Conservation (phyloP, 1,140 invertebrate genomes). For the Drosophila kohkoa region DNA sequence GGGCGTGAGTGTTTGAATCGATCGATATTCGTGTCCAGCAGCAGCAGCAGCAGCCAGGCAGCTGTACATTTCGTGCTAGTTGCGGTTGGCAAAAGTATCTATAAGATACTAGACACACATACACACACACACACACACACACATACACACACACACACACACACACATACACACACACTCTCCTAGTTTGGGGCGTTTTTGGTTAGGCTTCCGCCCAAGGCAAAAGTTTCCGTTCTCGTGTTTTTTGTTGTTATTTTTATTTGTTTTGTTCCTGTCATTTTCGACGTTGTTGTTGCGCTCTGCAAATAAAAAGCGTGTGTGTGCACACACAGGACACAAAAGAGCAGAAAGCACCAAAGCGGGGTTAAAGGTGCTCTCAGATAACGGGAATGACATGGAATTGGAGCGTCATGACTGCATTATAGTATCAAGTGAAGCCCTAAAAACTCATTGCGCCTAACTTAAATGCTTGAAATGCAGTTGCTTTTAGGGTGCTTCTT, state of each 20-base stretch:
- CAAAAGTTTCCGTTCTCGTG: slow-evolving; percentile 30
- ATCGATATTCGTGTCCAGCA: slow-evolving; percentile 74
- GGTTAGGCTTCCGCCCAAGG: slow-evolving; percentile 61
- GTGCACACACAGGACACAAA: slow-evolving; percentile 38
- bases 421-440: neutral
- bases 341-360: neutral
- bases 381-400: slow-evolving; percentile 1
- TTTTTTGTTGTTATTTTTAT: slow-evolving; percentile 4
- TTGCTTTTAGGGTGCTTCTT: neutral
- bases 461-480: neutral
- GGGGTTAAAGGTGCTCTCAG: neutral
- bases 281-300: slow-evolving; percentile 12
- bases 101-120: slow-evolving; percentile 54
- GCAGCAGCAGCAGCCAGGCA: slow-evolving; percentile 67
- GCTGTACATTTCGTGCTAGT: slow-evolving; percentile 53
- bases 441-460: neutral
- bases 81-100: slow-evolving; percentile 63
- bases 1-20: slow-evolving; percentile 14
- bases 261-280: slow-evolving; percentile 15
- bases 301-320: slow-evolving; percentile 59
- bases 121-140: slow-evolving; percentile 19
- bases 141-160: slow-evolving; percentile 14
- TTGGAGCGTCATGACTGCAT: slow-evolving; percentile 15
- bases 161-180: slow-evolving; percentile 26
- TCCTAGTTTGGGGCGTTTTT: slow-evolving; percentile 16